phyloP scores from a whole-genome alignment of 2,797 vertebrate species.

The Carcharodon carcharias region DNA sequence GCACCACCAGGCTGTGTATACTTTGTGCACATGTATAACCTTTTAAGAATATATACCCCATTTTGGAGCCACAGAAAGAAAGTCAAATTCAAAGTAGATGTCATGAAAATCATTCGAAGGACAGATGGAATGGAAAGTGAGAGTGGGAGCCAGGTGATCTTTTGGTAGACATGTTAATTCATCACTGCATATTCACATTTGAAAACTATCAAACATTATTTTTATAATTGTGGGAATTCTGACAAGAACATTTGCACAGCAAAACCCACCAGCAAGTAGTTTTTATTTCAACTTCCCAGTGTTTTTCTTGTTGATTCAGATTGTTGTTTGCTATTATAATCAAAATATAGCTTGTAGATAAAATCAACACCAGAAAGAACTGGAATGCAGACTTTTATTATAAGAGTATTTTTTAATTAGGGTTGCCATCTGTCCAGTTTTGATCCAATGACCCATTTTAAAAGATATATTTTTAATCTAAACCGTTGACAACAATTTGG shows the following conservation, averaged over 20 bases:
- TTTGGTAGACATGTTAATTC: not conserved
- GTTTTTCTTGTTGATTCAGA: not conserved
- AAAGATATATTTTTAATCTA: not conserved
- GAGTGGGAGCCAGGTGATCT: not conserved
- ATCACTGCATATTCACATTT: slow-evolving; percentile 4
- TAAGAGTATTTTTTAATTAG: not conserved
- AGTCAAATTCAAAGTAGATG: not conserved
- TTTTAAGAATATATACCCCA: not conserved
- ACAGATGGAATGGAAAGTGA: not conserved
- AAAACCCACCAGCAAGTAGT: not conserved
- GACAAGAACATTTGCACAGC: not conserved
- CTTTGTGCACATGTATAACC: not conserved
- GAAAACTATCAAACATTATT: not conserved
- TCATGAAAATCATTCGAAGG: not conserved
- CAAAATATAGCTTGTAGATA: not conserved
- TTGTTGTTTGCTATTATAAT: not conserved
- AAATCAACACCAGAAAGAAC: not conserved
- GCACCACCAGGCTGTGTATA: not conserved
- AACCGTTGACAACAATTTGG: not conserved
- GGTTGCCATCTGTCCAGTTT: not conserved
- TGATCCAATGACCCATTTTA: not conserved
- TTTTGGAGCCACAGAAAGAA: not conserved
- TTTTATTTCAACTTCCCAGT: not conserved
- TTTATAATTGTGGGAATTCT: not conserved
- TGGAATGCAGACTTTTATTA: not conserved